Evolutionary conservation across 2,888 invertebrate genomes (phyloP).

Genomic region (Anorthoa munda): DNA sequence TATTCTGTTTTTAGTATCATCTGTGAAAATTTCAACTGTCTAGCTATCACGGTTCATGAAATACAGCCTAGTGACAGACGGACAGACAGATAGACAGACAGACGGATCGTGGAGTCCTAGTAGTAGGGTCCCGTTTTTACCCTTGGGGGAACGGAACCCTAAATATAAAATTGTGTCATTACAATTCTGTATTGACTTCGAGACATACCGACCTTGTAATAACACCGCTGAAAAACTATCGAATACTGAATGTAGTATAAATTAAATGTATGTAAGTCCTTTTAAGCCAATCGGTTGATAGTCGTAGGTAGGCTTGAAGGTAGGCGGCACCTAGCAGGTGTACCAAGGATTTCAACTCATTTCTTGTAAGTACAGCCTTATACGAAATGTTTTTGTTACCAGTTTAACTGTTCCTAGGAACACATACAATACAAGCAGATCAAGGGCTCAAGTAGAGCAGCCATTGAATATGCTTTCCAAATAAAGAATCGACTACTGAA

Average conservation of each 20-base stretch:
- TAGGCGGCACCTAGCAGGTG: slow-evolving; percentile 63
- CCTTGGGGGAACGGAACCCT: too few species aligned
- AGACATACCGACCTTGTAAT: slow-evolving; percentile 50
- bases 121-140: too few species aligned
- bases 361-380: slow-evolving; percentile 44
- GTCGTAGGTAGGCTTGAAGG: slow-evolving; percentile 50
- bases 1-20: too few species aligned
- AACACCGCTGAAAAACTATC: slow-evolving; percentile 49
- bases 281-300: slow-evolving; percentile 62
- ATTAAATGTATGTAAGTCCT: slow-evolving; percentile 14
- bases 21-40: too few species aligned
- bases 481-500: slow-evolving; percentile 14
- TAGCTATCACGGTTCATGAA: too few species aligned
- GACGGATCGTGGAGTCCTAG: too few species aligned
- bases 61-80: too few species aligned
- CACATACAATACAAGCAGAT: neutral
- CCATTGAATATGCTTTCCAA: neutral
- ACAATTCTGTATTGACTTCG: slow-evolving; percentile 45
- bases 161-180: slow-evolving; percentile 56
- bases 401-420: slow-evolving; percentile 42
- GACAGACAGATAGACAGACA: too few species aligned
- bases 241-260: slow-evolving; percentile 2
- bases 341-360: slow-evolving; percentile 54
- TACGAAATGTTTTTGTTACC: slow-evolving; percentile 46
- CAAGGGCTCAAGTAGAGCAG: slow-evolving; percentile 2